Base-by-base conservation (phyloP, 2,888 invertebrate genomes). In the Andrena bucephala region DNA sequence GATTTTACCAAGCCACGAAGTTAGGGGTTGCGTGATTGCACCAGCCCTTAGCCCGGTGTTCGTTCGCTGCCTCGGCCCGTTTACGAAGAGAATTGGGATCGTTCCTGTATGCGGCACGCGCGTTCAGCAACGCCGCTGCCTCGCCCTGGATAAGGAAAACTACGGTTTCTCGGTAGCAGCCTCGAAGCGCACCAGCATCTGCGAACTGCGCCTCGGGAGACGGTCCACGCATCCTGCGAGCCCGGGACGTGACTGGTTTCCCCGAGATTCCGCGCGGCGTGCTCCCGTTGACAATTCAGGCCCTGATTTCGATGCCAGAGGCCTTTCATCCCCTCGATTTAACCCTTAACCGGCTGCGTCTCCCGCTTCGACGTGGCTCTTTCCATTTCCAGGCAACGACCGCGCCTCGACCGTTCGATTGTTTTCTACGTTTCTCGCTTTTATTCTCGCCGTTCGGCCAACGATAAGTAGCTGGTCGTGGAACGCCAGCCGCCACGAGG, bases 241-340 rank as follows among this genome's bases (percentile, higher is more conserved):
- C 48, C 68, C 29, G 8, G 33, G 29, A 79, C 79, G 79, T 77
- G 77, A 77, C 69, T 31, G 33, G 79, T 29, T 79, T 79, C 57
- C 57, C 36, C 20, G 48, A 68, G 69, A 60, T 73, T 73, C 16
- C 52, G 5, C n/a, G 27, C 48, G 48, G 42, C 33, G 59, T 57
- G 66, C 42, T 42, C 42, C 42, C 65, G 70, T 48, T 70, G 59
- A 70, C 70, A 70, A 70, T 70, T 29, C 59, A 20, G 33, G 59
- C 29, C 70, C 70, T 48, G 54, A 42, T 59, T 66, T 73, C 73
- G 57, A 66, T 59, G 57, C 42, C 73, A 5, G 13, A 13, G 24
- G 31, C 57, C 42, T 59, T 31, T 63, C 65, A 42, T 27, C 24
- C 42, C 24, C 57, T 57, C 57, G 65, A 59, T 72, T 48, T 59